Evolutionary conservation across 1,140 invertebrate genomes (phyloP), one percentile per base, ranked within the genome.

Genomic region (Mesaphorura yosii): DNA sequence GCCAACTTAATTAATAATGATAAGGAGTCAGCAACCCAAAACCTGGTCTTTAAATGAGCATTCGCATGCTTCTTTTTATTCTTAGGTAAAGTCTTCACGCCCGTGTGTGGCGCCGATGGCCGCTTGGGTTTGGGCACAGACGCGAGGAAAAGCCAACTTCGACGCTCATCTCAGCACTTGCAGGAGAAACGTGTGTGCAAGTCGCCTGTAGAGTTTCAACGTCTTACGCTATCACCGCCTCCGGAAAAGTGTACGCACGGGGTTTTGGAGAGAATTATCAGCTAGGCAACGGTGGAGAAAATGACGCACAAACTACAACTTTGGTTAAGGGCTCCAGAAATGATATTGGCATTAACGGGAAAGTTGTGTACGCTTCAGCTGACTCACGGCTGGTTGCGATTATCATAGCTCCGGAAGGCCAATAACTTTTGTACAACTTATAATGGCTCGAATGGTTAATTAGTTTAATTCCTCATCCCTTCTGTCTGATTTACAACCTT

Each of bases 211-310:
- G 87, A 15, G 82, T 80, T 45, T 77, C 78, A 48, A 83, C 50
- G 20, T 90, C 88, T 0, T 91, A 88, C 74, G 88, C 89, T 10
- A 77, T 95, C 19, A 82, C 82, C 2, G 76, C 82, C 48, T 69
- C 78, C 58, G 89, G 88, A 79, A 75, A 81, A 56, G 68, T 87
- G 0, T 89, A 80, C 70, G 76, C 82, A 7, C 96, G 90, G 90
- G 92, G 92, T 7, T 92, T 92, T 84, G 90, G 89, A 26, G 81
- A 82, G 2, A 86, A 80, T 66, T 77, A 80, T 2, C 86, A 91
- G 69, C 73, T 95, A 39, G 89, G 87, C 7, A 81, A 80, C 3
- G 88, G 86, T 10, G 65, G 71, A 34, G 76, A 79, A 28, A 83
- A 87, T 58, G 78, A 83, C 2, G 15, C 23, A 19, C 87, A 92